Evolutionary conservation across 1,140 invertebrate species (phyloP), one percentile per base, ranked within the genome.

Genomic region (Drosophila murphyi): DNA sequence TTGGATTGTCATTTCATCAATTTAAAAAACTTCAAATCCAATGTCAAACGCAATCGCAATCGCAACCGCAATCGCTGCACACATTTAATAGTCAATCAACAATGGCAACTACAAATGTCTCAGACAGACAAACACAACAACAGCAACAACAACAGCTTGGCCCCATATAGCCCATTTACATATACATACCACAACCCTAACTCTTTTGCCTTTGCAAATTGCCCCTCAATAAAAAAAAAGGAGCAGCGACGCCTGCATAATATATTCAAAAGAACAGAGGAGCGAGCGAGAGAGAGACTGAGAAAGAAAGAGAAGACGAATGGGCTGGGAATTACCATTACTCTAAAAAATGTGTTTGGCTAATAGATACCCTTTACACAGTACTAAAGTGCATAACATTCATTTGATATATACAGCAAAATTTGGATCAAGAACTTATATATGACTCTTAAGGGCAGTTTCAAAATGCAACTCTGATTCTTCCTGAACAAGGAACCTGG

Each of bases 1-100:
- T 50, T 52, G 34, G 20, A 56, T 63, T 69, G 65, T 75, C 67
- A 63, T 75, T 75, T 43, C 59, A 70, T 75, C 67, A 73, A 34
- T 54, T 47, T 35, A 56, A 10, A 28, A 37, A 67, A 60, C 50
- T 50, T 56, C 64, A 72, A 39, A 39, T 52, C 43, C 31, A 56
- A 72, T 59, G 55, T 71, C 68, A 56, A 37, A 35, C 29, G 20
- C 37, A 45, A 10, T 32, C 20, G n/a, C 39, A 43, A n/a, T 43
- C 10, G 39, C 39, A 43, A 43, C 28, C 47, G 34, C 39, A 43
- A 43, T 34, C 47, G 34, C 34, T 52, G 39, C 39, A 7, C 56
- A 47, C 12, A 7, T 35, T 61, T 10, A 61, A 55, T 47, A 35
- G 37, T 43, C 51, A 10, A 55, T 37, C 69, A 65, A 39, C 34